Conservation (phyloP, 2,888 invertebrate genomes). For the Rhagonycha fulva region DNA sequence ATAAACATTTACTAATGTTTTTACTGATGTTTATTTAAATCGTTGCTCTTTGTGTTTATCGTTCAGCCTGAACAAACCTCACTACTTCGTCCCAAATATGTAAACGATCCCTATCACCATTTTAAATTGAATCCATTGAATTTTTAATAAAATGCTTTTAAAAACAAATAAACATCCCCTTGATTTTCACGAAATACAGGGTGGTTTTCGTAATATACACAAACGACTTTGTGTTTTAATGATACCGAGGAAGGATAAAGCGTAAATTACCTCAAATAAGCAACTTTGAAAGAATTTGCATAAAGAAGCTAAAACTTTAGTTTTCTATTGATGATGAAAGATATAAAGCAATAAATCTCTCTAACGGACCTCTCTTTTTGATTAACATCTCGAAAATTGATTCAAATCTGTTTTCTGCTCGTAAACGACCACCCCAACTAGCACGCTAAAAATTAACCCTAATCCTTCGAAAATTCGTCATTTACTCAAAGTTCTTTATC, state of each 20-base stretch:
- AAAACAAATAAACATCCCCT: not conserved
- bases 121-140: not conserved
- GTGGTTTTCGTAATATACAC: not conserved
- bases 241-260: not conserved
- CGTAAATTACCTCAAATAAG: not conserved
- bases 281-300: not conserved
- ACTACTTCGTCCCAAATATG: not conserved
- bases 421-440: not conserved
- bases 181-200: not conserved
- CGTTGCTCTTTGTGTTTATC: not conserved
- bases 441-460: not conserved
- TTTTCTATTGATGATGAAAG: not conserved
- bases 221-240: not conserved
- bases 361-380: not conserved
- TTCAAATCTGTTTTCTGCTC: not conserved
- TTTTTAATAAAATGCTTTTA: not conserved
- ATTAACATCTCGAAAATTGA: not conserved
- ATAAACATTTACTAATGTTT: not conserved
- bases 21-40: not conserved
- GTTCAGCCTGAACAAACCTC: not conserved
- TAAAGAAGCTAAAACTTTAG: not conserved
- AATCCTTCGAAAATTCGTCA: not conserved
- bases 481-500: not conserved
- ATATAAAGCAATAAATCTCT: not conserved
- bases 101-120: not conserved